A percentile compares a stretch with the other conserved stretches of the same genome.
These are phyloP conservation scores for Engraulis encrasicolus DNA, from an alignment of 2,113 vertebrate genomes.

Conservation along the genomic window DNA sequence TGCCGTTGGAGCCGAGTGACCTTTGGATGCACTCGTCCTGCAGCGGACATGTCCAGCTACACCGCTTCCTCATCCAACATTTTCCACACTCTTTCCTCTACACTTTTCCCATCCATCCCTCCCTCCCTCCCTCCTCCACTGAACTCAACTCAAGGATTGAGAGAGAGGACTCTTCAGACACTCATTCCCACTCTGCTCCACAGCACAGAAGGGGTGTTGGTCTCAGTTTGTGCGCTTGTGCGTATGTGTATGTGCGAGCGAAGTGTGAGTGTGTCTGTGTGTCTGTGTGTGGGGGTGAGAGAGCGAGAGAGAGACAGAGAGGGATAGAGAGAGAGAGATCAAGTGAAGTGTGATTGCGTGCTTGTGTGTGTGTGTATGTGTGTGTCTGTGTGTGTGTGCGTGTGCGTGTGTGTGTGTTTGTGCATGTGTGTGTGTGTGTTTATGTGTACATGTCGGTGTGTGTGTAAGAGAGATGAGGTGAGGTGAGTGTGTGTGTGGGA, in stretches of 20 bases:
- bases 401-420: too few species aligned
- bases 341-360: not conserved
- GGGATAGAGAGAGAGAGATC: too few species aligned
- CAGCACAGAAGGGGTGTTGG: not conserved
- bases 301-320: too few species aligned
- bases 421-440: too few species aligned
- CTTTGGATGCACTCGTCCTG: not conserved
- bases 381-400: not conserved
- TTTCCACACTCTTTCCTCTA: not conserved
- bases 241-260: too few species aligned
- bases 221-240: not conserved
- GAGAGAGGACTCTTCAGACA: not conserved
- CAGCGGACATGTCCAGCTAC: not conserved
- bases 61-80: not conserved
- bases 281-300: too few species aligned
- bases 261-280: too few species aligned
- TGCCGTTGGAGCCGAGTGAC: not conserved
- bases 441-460: too few species aligned
- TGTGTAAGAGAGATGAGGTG: too few species aligned
- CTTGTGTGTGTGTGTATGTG: not conserved
- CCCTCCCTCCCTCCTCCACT: slow-evolving; percentile 11
- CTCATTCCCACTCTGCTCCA: not conserved
- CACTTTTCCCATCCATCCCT: not conserved
- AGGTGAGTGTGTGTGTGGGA: too few species aligned
- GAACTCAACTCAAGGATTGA: not conserved